These are phyloP conservation scores for Selene dorsalis DNA, from an alignment of 2,797 vertebrate genomes.

Conservation along the genomic window DNA sequence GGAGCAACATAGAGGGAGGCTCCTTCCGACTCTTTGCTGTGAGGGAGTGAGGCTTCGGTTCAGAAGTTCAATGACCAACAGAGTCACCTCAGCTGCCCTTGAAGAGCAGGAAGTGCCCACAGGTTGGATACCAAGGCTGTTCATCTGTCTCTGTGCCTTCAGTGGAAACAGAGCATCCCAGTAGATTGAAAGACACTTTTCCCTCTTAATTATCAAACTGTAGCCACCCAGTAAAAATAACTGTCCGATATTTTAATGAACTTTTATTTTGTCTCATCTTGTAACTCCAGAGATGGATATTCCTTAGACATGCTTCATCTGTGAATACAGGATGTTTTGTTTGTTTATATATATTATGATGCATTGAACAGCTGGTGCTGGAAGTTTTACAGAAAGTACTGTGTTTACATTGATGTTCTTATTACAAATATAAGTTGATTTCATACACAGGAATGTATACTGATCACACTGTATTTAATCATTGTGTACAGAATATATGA, in stretches of 20 bases:
- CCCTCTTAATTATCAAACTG: constrained; percentile 48
- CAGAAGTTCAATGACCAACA: constrained; percentile 41
- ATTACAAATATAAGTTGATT: constrained; percentile 71
- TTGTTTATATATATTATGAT: constrained; percentile 59
- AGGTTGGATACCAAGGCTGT: constrained; percentile 60
- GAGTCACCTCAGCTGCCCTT: constrained; percentile 59
- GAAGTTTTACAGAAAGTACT: constrained; percentile 63
- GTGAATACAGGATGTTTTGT: constrained; percentile 71
- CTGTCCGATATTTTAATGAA: constrained; percentile 39
- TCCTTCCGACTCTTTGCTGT: constrained; percentile 85
- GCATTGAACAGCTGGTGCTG: constrained; percentile 83
- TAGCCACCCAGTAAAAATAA: constrained; percentile 42
- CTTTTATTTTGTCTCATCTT: constrained; percentile 43
- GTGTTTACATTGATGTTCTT: constrained; percentile 78
- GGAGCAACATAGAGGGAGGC: constrained; percentile 81
- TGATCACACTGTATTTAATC: constrained; percentile 86
- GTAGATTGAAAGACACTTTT: constrained; percentile 32
- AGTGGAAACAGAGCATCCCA: constrained; percentile 41
- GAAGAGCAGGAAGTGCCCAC: constrained; percentile 61
- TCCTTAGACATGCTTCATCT: constrained; percentile 65
- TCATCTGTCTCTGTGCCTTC: constrained; percentile 50
- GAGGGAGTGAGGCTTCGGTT: constrained; percentile 74
- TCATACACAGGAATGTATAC: constrained; percentile 84
- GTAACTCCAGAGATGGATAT: constrained; percentile 58
- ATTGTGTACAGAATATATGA: constrained; percentile 80